Conservation (phyloP, 2,113 vertebrate species). For the Clarias magur region DNA sequence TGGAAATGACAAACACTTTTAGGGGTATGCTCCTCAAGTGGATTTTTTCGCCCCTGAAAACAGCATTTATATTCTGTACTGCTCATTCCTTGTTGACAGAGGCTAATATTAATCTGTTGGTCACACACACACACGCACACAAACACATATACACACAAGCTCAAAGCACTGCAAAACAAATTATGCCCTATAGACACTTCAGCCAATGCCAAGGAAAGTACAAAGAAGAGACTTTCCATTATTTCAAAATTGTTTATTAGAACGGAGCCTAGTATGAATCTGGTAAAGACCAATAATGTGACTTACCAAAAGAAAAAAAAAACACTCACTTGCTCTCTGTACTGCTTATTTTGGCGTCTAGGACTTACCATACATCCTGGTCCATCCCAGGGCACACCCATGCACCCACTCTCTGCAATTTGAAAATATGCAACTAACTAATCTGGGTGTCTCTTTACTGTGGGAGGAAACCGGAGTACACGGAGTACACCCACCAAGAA, state of each 20-base stretch:
- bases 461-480: too few species aligned
- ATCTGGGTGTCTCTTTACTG: too few species aligned
- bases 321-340: too few species aligned
- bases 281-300: neutral
- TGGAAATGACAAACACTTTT: neutral
- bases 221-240: constrained; percentile 10
- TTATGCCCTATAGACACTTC: neutral
- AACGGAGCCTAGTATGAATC: neutral
- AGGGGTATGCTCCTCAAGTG: neutral
- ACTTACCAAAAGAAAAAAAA: neutral
- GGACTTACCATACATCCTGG: too few species aligned
- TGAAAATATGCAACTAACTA: too few species aligned
- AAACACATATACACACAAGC: neutral
- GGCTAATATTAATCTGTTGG: constrained; percentile 11
- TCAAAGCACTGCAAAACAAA: neutral
- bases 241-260: constrained; percentile 10
- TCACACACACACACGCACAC: neutral
- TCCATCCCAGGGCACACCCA: too few species aligned
- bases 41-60: neutral
- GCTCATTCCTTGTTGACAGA: neutral
- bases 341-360: too few species aligned
- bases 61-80: neutral
- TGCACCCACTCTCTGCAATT: too few species aligned
- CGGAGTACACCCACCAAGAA: too few species aligned
- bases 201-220: constrained; percentile 3